phyloP scores from a whole-genome alignment of 2,888 invertebrate species.

The Tetragonula carbonaria region DNA sequence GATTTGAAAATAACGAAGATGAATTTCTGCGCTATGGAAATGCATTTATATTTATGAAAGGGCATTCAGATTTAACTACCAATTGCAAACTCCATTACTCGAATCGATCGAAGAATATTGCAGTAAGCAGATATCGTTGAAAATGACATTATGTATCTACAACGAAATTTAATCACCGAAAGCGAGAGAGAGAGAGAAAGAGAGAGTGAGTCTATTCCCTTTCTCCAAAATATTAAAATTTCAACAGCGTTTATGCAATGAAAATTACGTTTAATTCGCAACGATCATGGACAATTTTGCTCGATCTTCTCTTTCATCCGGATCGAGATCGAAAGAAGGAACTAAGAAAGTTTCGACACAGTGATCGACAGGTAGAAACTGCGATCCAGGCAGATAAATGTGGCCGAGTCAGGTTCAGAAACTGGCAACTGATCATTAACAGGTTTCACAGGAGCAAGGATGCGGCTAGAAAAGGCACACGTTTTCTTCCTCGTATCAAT shows the following conservation, averaged over 20 bases:
- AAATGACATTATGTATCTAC: not conserved
- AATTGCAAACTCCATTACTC: not conserved
- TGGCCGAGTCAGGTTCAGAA: conserved; percentile 29
- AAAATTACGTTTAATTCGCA: not conserved
- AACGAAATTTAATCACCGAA: not conserved
- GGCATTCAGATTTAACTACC: not conserved
- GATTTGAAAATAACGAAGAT: not conserved
- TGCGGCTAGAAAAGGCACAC: conserved; percentile 41
- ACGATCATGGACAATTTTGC: not conserved
- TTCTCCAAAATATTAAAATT: not conserved
- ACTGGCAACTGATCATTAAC: conserved; percentile 58
- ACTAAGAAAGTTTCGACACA: conserved; percentile 34
- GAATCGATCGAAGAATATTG: not conserved
- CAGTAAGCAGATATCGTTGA: not conserved
- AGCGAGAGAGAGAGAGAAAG: not conserved
- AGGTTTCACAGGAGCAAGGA: conserved; percentile 47
- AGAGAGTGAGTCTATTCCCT: not conserved
- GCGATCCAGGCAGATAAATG: conserved; percentile 36
- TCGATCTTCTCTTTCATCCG: not conserved
- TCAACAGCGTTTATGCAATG: not conserved
- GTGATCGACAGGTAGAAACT: conserved; percentile 43
- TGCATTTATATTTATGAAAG: not conserved
- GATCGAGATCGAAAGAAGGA: conserved; percentile 35
- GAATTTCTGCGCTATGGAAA: not conserved
- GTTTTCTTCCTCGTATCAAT: conserved; percentile 17